Percentiles rank a stretch among this genome's conserved stretches.
phyloP scores from a whole-genome alignment of 1,140 invertebrate genomes.

The Condylostylus longicornis region DNA sequence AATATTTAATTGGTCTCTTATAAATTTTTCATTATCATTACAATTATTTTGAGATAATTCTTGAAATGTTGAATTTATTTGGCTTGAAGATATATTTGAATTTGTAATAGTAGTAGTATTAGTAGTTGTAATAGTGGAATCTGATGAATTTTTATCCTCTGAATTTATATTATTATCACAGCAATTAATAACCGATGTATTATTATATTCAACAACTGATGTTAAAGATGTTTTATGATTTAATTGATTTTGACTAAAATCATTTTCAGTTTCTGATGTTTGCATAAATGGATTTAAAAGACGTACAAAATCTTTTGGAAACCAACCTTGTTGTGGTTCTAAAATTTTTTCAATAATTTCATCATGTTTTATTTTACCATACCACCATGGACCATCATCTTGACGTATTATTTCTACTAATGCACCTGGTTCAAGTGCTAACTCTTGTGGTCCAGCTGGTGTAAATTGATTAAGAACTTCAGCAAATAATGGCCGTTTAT shows the following conservation, averaged over 20 bases:
- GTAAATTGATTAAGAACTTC: constrained; percentile 30
- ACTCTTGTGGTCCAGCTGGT: constrained; percentile 25
- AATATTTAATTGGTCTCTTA: no score
- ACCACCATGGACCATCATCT: constrained; percentile 30
- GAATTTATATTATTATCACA: no score
- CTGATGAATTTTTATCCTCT: neutral
- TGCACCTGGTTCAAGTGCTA: constrained; percentile 25
- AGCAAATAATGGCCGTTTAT: constrained; percentile 18
- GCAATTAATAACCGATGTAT: no score
- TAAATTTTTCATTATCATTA: no score
- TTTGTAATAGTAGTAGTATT: no score
- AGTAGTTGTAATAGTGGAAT: neutral
- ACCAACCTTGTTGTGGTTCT: constrained; percentile 28
- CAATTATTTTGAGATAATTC: no score
- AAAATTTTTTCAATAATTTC: constrained; percentile 21
- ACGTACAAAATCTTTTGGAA: constrained; percentile 31
- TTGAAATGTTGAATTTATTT: no score
- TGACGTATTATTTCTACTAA: constrained; percentile 27
- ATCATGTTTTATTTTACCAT: constrained; percentile 27
- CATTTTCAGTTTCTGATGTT: constrained; percentile 20
- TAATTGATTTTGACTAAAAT: constrained; percentile 5
- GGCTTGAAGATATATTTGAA: no score
- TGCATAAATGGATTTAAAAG: constrained; percentile 13
- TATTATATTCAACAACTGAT: neutral
- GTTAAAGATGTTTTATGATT: neutral